Conservation (phyloP, 2,888 invertebrate genomes). For the Andrena trimmerana region DNA sequence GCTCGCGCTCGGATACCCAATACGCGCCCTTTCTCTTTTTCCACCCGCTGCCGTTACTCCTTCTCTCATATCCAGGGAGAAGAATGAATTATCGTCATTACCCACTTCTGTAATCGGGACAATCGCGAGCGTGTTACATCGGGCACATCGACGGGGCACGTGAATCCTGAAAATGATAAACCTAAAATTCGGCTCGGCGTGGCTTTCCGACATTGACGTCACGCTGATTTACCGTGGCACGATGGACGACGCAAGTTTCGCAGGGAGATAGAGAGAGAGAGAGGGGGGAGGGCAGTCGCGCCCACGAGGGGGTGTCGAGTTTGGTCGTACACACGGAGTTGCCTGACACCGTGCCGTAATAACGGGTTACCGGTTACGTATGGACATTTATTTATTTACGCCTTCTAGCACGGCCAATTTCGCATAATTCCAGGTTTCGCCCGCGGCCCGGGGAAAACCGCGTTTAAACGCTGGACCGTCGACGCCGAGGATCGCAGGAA, state of each 20-base stretch:
- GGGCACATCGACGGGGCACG: not conserved
- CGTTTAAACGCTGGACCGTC: constrained; percentile 64
- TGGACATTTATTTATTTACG: constrained; percentile 81
- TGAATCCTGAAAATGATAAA: not conserved
- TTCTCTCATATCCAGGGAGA: constrained; percentile 6
- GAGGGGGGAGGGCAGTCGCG: constrained; percentile 6
- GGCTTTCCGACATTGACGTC: constrained; percentile 62
- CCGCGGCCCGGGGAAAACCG: constrained; percentile 72
- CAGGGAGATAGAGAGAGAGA: constrained; percentile 35
- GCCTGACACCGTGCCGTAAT: constrained; percentile 79
- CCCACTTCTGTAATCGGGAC: too few species aligned
- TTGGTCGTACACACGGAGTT: constrained; percentile 58
- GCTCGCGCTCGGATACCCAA: not conserved
- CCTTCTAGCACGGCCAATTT: constrained; percentile 73
- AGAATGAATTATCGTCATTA: constrained; percentile 24
- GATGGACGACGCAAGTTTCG: constrained; percentile 22
- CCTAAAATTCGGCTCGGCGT: constrained; percentile 53
- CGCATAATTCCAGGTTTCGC: constrained; percentile 77
- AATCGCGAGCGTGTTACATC: not conserved
- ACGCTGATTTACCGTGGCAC: constrained; percentile 43
- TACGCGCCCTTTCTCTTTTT: not conserved
- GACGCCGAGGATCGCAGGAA: constrained; percentile 25
- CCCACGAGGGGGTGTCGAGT: constrained; percentile 46
- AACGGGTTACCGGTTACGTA: constrained; percentile 79
- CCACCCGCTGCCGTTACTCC: not conserved